Conservation (phyloP, 2,113 vertebrate genomes). For the Chaetops frenatus region DNA sequence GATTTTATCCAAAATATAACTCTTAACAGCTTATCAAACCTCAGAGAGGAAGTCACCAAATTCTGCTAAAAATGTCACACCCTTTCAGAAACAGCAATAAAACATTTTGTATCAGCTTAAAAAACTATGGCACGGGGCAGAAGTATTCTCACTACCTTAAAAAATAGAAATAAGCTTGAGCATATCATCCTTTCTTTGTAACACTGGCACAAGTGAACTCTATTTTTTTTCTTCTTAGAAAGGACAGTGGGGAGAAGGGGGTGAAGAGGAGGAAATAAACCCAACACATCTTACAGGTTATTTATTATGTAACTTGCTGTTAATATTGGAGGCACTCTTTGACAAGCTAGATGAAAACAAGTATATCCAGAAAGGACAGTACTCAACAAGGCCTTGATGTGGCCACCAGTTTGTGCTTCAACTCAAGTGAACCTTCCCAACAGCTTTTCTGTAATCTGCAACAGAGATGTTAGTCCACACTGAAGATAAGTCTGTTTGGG, state of each 20-base stretch:
- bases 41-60: not conserved
- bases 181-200: not conserved
- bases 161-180: not conserved
- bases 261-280: not conserved
- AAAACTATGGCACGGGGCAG: not conserved
- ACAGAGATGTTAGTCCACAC: not conserved
- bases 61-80: not conserved
- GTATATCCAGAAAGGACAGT: not conserved
- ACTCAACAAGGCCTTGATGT: not conserved
- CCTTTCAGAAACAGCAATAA: constrained; percentile 20
- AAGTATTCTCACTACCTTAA: not conserved
- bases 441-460: not conserved
- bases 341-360: not conserved
- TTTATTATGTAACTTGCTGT: not conserved
- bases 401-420: not conserved
- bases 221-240: not conserved
- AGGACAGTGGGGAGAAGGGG: not conserved
- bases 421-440: not conserved
- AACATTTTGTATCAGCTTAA: not conserved
- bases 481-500: not conserved
- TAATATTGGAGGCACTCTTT: not conserved
- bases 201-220: not conserved
- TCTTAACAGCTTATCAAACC: constrained; percentile 37
- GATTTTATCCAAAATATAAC: constrained; percentile 65
- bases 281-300: not conserved